A percentile compares a stretch with the other conserved stretches of the same genome.
phyloP scores from a whole-genome alignment of 2,888 invertebrate genomes.

The Hydropsyche betteni region DNA sequence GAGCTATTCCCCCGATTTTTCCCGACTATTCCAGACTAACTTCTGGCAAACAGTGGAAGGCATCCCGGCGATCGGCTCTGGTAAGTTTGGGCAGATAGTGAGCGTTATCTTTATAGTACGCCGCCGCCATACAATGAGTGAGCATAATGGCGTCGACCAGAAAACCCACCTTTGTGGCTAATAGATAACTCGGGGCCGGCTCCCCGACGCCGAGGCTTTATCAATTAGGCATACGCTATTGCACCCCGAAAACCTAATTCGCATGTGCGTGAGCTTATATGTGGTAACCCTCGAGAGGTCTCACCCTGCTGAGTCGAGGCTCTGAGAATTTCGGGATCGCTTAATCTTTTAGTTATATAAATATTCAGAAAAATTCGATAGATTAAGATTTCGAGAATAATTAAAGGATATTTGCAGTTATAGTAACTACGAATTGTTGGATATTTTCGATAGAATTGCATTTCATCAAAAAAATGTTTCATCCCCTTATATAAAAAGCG shows the following conservation, averaged over 20 bases:
- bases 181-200: constrained; percentile 44
- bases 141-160: constrained; percentile 36
- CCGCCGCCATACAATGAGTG: constrained; percentile 40
- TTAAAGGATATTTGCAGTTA: no score
- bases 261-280: constrained; percentile 22
- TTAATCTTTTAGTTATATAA: no score
- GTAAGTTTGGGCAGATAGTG: constrained; percentile 37
- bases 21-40: background rate
- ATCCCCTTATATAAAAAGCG: no score
- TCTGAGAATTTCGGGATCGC: no score
- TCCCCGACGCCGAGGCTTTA: constrained; percentile 35
- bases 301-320: background rate
- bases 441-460: no score
- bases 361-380: no score
- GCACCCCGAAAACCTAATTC: constrained; percentile 30
- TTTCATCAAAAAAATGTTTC: no score
- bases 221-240: constrained; percentile 47
- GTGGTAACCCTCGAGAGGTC: constrained; percentile 16
- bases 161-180: constrained; percentile 44
- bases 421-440: no score
- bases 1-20: no score
- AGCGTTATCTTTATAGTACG: constrained; percentile 44
- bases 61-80: constrained; percentile 3
- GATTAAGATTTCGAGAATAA: no score
- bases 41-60: background rate